Evolutionary conservation across 1,140 invertebrate genomes (phyloP).

Genomic region (Drosophila aff.): DNA sequence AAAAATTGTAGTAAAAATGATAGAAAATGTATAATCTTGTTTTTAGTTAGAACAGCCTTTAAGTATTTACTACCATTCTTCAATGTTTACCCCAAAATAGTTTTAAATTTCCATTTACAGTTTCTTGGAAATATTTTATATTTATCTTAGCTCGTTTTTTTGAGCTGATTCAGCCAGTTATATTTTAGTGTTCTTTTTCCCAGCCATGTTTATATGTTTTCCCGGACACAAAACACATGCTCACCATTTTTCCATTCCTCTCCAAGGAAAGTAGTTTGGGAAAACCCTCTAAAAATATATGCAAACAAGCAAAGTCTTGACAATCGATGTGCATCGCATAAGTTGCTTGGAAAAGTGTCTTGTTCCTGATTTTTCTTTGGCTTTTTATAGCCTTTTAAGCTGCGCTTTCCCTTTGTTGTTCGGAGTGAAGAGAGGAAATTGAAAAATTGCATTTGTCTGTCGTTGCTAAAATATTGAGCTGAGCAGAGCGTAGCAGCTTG

Average conservation of each 20-base stretch:
- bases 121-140: neutral
- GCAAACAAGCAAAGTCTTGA: conserved; percentile 50
- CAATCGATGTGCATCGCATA: conserved; percentile 55
- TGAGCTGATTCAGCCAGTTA: conserved; percentile 44
- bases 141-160: conserved; percentile 9
- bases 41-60: neutral
- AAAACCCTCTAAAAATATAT: conserved; percentile 45
- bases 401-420: conserved; percentile 57
- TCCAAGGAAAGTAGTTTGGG: conserved; percentile 7
- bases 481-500: conserved; percentile 24
- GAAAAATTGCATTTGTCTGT: conserved; percentile 76
- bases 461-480: conserved; percentile 71
- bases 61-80: neutral
- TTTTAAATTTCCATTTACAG: neutral
- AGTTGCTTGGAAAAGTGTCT: conserved; percentile 22
- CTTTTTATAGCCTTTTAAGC: conserved; percentile 73
- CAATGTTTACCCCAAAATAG: neutral
- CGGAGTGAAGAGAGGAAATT: conserved; percentile 52
- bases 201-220: conserved; percentile 25
- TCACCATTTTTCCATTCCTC: conserved; percentile 39
- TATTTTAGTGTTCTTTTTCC: conserved; percentile 27
- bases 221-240: conserved; percentile 51
- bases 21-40: neutral
- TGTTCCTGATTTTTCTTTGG: conserved; percentile 38
- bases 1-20: neutral